These are phyloP conservation scores for Drosophila seguyi DNA, from an alignment of 1,140 invertebrate genomes.

Conservation along the genomic window DNA sequence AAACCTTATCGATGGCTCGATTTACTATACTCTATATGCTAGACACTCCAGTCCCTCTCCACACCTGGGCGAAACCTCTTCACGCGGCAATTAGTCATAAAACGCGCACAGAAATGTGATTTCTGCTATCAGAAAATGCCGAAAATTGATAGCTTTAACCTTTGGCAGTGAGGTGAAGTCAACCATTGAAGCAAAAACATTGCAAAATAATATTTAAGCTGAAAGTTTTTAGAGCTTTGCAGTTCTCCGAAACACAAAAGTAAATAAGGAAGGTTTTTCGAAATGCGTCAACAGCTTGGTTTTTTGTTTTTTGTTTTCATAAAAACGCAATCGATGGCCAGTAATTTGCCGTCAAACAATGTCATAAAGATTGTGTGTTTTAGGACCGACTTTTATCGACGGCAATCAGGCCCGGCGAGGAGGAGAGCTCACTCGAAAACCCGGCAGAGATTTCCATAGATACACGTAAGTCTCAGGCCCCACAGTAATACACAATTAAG, in stretches of 20 bases:
- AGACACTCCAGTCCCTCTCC: slow-evolving; percentile 7
- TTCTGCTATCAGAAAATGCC: slow-evolving; percentile 32
- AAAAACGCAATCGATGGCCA: slow-evolving; percentile 23
- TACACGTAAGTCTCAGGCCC: neutral
- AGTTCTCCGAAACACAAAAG: neutral
- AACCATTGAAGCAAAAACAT: neutral
- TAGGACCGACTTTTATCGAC: slow-evolving; percentile 19
- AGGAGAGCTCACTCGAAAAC: slow-evolving; percentile 6
- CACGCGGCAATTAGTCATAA: slow-evolving; percentile 59
- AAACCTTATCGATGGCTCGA: slow-evolving; percentile 23
- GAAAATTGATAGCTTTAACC: slow-evolving; percentile 37
- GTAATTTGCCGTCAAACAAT: slow-evolving; percentile 21
- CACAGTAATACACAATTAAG: slow-evolving; percentile 10
- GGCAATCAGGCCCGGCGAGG: neutral
- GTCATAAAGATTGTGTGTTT: slow-evolving; percentile 28
- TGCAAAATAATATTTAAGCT: neutral
- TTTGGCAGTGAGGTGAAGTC: neutral
- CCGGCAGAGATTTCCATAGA: slow-evolving; percentile 34
- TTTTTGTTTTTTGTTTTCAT: neutral
- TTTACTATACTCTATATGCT: slow-evolving; percentile 3
- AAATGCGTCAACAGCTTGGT: slow-evolving; percentile 30
- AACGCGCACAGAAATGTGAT: slow-evolving; percentile 30
- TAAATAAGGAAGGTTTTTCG: slow-evolving; percentile 11
- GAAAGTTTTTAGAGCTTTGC: neutral
- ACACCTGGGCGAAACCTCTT: slow-evolving; percentile 13